phyloP scores from a whole-genome alignment of 23 tunicate species.

The Ciona savignyi region DNA sequence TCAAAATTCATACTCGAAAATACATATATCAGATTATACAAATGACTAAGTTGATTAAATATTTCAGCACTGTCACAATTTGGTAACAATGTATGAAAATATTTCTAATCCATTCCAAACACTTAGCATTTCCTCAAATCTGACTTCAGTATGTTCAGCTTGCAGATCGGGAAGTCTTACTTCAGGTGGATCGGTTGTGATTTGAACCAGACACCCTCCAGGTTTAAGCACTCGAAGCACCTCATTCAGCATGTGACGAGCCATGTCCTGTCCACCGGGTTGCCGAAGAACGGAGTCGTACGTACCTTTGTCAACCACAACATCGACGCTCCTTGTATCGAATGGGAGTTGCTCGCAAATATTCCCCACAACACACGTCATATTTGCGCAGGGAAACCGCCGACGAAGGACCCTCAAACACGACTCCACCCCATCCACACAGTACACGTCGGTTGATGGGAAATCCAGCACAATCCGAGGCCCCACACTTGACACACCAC shows the following conservation, averaged over 20 bases:
- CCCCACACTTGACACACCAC: constrained; percentile 55
- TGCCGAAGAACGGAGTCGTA: constrained; percentile 50
- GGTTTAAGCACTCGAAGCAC: constrained; percentile 21
- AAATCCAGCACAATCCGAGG: constrained; percentile 18
- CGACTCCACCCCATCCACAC: constrained; percentile 48
- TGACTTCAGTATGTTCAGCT: too few species aligned
- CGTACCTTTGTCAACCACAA: constrained; percentile 74
- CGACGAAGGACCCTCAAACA: constrained; percentile 19
- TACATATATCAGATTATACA: too few species aligned
- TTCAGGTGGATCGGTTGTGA: constrained; percentile 80
- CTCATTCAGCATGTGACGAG: constrained; percentile 14
- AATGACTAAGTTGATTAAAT: too few species aligned
- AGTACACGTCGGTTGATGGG: constrained; percentile 26
- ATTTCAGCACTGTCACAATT: too few species aligned
- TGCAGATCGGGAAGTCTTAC: constrained; percentile 23
- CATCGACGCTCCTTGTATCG: constrained; percentile 7
- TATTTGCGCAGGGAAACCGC: background rate
- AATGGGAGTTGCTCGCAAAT: constrained; percentile 27
- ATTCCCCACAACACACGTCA: constrained; percentile 35
- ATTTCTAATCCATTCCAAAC: too few species aligned
- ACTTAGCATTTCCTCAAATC: too few species aligned
- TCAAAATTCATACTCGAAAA: too few species aligned
- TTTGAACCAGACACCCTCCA: constrained; percentile 42
- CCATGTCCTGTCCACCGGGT: background rate
- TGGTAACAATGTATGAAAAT: too few species aligned